Percentiles rank a stretch among this genome's conserved stretches.
phyloP scores from a whole-genome alignment of 2,888 invertebrate species.

The Actias luna region DNA sequence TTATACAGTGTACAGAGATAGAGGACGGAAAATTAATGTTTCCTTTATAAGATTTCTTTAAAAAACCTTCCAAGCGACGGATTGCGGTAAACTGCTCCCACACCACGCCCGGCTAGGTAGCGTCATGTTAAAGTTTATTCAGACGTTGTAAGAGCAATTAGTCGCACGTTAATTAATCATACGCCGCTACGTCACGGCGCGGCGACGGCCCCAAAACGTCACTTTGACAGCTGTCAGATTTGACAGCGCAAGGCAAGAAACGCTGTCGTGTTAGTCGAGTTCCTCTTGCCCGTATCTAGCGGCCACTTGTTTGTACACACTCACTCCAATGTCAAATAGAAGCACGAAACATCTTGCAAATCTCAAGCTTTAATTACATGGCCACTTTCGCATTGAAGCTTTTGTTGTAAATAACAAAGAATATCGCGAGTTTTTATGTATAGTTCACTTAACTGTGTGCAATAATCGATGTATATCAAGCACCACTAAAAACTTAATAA shows the following conservation, averaged over 20 bases:
- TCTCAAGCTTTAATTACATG: too few relatives aligned
- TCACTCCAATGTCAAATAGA: too few relatives aligned
- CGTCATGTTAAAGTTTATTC: slow-evolving; percentile 13
- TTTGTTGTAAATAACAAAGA: too few relatives aligned
- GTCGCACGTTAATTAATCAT: slow-evolving; percentile 45
- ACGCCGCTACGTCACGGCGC: slow-evolving; percentile 48
- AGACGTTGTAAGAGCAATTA: slow-evolving; percentile 19
- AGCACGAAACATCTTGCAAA: too few relatives aligned
- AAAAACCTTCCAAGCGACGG: neutral
- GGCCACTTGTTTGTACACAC: too few relatives aligned
- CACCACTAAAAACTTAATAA: too few relatives aligned
- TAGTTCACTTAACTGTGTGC: too few relatives aligned
- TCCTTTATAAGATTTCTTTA: neutral
- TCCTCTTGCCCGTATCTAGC: neutral
- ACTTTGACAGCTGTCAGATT: slow-evolving; percentile 54
- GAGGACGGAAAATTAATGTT: neutral
- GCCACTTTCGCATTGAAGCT: too few relatives aligned
- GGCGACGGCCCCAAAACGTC: slow-evolving; percentile 55
- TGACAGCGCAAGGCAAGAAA: slow-evolving; percentile 7
- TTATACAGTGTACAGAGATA: too few relatives aligned
- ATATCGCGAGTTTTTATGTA: too few relatives aligned
- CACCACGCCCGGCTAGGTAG: slow-evolving; percentile 11
- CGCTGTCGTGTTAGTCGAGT: neutral
- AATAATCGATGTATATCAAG: too few relatives aligned
- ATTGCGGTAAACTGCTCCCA: neutral